A percentile compares a stretch with the other conserved stretches of the same genome.
Conservation (phyloP, 2,888 invertebrate species). For the Plagodis dolabraria region DNA sequence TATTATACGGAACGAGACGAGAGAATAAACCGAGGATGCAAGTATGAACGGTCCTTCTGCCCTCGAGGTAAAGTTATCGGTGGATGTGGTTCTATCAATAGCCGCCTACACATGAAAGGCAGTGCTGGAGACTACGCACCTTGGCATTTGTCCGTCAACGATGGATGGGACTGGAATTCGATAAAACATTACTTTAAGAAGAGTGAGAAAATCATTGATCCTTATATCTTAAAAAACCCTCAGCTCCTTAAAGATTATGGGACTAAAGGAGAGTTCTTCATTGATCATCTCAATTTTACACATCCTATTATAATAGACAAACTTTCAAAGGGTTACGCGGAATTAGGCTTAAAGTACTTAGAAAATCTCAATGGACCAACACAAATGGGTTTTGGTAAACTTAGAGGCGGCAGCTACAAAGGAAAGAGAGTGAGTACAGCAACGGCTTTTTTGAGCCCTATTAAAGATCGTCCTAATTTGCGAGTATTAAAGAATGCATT, state of each 20-base stretch:
- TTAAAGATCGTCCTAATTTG: constrained; percentile 62
- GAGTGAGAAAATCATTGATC: constrained; percentile 71
- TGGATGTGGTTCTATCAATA: constrained; percentile 76
- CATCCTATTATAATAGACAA: constrained; percentile 62
- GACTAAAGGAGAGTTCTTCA: constrained; percentile 76
- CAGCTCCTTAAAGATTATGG: constrained; percentile 69
- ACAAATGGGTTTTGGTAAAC: constrained; percentile 83
- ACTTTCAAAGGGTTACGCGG: constrained; percentile 70
- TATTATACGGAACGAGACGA: constrained; percentile 70
- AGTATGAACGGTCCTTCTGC: constrained; percentile 64
- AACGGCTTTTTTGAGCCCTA: constrained; percentile 74
- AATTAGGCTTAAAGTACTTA: constrained; percentile 76
- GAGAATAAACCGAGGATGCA: constrained; percentile 56
- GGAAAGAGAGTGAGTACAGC: constrained; percentile 84
- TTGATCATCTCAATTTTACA: constrained; percentile 78
- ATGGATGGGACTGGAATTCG: constrained; percentile 74
- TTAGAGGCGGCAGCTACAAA: constrained; percentile 77
- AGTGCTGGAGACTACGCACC: constrained; percentile 66
- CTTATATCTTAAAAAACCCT: constrained; percentile 65
- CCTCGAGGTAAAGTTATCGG: constrained; percentile 73
- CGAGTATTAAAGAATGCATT: constrained; percentile 65
- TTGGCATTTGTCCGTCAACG: constrained; percentile 62
- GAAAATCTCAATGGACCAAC: constrained; percentile 70
- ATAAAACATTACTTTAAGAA: constrained; percentile 71
- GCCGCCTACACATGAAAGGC: constrained; percentile 71